Evolutionary conservation across 2,888 invertebrate genomes (phyloP).

Genomic region (Phengaris alcon): DNA sequence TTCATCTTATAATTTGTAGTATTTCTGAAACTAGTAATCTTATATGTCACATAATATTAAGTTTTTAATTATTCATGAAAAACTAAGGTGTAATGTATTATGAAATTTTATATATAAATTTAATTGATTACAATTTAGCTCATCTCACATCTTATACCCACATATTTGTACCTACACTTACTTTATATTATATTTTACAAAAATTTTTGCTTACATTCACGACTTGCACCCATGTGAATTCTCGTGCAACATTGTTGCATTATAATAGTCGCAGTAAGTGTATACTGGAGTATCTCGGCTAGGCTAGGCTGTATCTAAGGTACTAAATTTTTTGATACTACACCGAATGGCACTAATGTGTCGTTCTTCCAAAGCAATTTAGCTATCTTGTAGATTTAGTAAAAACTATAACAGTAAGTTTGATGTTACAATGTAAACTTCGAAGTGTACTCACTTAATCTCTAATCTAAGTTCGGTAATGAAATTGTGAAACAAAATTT

Average conservation of each 20-base stretch:
- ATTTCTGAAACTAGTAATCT: too few relatives aligned
- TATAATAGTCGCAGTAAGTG: not conserved
- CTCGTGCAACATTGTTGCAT: not conserved
- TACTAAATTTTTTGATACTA: slow-evolving; percentile 15
- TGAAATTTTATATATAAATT: too few relatives aligned
- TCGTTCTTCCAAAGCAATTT: not conserved
- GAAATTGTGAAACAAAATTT: too few relatives aligned
- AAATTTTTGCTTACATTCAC: not conserved
- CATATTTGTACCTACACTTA: too few relatives aligned
- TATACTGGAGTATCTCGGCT: not conserved
- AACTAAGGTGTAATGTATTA: too few relatives aligned
- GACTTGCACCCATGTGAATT: not conserved
- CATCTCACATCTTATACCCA: too few relatives aligned
- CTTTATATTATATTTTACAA: not conserved
- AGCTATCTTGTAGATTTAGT: slow-evolving; percentile 1
- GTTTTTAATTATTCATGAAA: too few relatives aligned
- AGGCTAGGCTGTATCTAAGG: not conserved
- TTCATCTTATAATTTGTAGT: too few relatives aligned
- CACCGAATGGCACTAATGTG: not conserved
- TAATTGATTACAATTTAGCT: too few relatives aligned
- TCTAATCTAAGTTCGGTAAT: too few relatives aligned
- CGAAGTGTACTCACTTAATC: not conserved
- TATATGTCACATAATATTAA: too few relatives aligned
- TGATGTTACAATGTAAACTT: not conserved
- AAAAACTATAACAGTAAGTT: slow-evolving; percentile 1